Base-by-base conservation (phyloP, 64 coral and sea anemone species). In the Trachythela sp. region DNA sequence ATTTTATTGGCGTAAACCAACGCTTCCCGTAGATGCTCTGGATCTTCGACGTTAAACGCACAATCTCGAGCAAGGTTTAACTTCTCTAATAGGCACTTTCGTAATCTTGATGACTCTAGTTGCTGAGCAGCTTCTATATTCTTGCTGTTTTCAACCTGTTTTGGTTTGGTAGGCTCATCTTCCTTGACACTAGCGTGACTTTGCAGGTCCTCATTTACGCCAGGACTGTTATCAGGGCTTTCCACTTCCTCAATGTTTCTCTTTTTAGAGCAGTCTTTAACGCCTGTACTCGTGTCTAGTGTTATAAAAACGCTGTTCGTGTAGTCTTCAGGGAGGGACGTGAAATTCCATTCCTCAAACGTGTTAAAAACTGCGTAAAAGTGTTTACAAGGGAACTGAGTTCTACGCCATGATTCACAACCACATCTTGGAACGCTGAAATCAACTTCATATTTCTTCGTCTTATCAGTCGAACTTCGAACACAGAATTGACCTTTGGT, bases 231-330 rank as follows among this genome's bases (percentile, higher is more conserved):
- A 10, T 39, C 31, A 38, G 20, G 20, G 30, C 4, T 30, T 13
- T 36, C 37, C 8, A 13, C 54, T 29, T 87, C 85, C 35, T 33
- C 7, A 29, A 48, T 35, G 1, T 87, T 42, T n/a, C 40, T 85
- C 4, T 39, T 13, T 31, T 41, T 38, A n/a, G 48, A 29, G 26
- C 56, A 64, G 56, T 6, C 51, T 64, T 51, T 18, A n/a, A 39
- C 71, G 26, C 56, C 9, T 20, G 37, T 70, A 35, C 33, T 7
- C n/a, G 32, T 90, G 41, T 93, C 88, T 13, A 90, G 84, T 31
- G 88, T 93, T 20, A 90, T 89, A 41, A 93, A 89, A 48, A 87
- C 87, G 36, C 84, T 90, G 88, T 89, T 90, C 29, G 39, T 45
- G 38, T 93, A 93, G 48, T 77, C n/a, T 34, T 39, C 43, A 36